Evolutionary conservation across 2,113 vertebrate genomes (phyloP), one percentile per base, ranked within the genome.

Genomic region (Lamprotornis superbus): DNA sequence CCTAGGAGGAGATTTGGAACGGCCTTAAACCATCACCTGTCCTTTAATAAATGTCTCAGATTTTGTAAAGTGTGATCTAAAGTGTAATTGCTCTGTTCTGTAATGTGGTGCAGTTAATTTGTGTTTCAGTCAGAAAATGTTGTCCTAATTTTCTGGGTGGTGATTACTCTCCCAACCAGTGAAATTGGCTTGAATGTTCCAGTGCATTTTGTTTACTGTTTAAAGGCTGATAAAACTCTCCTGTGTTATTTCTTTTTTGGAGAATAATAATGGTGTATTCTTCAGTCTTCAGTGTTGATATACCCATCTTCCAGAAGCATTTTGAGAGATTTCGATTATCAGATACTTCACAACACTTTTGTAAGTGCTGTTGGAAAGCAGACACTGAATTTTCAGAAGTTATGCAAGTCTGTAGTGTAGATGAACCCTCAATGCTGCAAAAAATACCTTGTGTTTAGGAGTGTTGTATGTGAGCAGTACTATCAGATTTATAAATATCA

Each of bases 61-160:
- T 87, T 92, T 86, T 96, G 46, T 60, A 95, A 75, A 74, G 74
- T 82, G 44, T 71, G 67, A 84, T 61, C 68, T 71, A 39, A 95
- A 84, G 70, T 61, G 52, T 90, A 93, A 86, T 87, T 95, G 57
- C 56, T 92, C 83, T 78, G 68, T 74, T 77, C 63, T 61, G 65
- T 75, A 91, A 96, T 33, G 81, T 64, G 83, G 50, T 74, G 60
- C 86, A 90, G 89, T 89, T 96, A 94, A 95, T 96, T 96, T 95
- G 82, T 89, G 76, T 73, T 94, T 83, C 83, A 93, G 68, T 86
- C 64, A 90, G 76, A 87, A 82, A 83, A 86, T 84, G 87, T 92
- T 77, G 84, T 63, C 86, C 95, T 92, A 93, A 94, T 95, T 95
- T 97, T 95, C 93, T 95, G 90, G 82, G 47, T 60, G 49, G 31